phyloP scores from a whole-genome alignment of 2,797 vertebrate species.

The Phyllotis vaccarum region DNA sequence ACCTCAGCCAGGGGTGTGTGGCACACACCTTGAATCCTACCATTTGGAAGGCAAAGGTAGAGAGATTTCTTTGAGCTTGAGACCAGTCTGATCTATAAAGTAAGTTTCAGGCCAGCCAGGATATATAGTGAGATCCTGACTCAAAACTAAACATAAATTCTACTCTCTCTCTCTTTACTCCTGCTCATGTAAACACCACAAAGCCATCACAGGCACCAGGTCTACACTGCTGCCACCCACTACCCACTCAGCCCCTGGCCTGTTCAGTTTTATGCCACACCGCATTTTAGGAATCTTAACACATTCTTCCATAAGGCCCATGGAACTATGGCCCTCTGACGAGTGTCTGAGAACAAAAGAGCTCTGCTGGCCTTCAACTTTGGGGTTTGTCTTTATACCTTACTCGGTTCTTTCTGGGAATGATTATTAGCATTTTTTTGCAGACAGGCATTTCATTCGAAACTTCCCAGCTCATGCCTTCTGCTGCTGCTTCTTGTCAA shows the following conservation, averaged over 20 bases:
- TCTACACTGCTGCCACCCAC: background rate
- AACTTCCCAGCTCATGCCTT: background rate
- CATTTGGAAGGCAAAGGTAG: background rate
- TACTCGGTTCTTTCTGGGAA: background rate
- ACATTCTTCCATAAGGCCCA: background rate
- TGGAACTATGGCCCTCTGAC: background rate
- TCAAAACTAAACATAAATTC: background rate
- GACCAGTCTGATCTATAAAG: background rate
- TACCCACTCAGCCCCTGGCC: background rate
- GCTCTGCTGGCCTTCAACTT: background rate
- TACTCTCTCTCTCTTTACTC: background rate
- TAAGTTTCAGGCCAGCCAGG: background rate
- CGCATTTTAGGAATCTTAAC: background rate
- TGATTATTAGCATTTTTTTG: background rate
- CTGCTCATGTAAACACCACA: background rate
- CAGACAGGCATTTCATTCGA: conserved; percentile 22
- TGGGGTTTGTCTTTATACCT: background rate
- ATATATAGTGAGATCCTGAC: background rate
- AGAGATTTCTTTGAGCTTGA: background rate
- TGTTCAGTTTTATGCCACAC: background rate
- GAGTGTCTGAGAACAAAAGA: background rate
- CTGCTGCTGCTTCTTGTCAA: background rate
- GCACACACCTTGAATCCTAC: background rate
- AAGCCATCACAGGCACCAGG: background rate
- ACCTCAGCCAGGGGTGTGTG: background rate